Percentiles rank a stretch among this genome's conserved stretches.
These are phyloP conservation scores for Magallana ariakensis DNA, from an alignment of 1,140 invertebrate species.

Conservation along the genomic window DNA sequence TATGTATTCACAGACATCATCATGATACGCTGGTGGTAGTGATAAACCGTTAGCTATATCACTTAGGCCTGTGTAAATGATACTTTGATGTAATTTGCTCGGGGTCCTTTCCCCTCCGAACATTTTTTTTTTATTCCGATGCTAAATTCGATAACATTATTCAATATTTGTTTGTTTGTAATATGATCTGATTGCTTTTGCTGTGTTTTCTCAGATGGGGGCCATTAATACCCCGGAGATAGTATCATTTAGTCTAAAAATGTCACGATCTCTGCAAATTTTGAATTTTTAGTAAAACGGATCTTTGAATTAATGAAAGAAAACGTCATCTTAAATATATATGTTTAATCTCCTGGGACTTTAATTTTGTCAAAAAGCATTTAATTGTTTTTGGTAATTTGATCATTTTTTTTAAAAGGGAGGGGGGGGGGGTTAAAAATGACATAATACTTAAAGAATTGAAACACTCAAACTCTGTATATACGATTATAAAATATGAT, in stretches of 20 bases:
- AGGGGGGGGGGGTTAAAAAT: too few species aligned
- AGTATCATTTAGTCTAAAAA: neutral
- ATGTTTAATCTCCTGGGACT: too few species aligned
- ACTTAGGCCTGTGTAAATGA: neutral
- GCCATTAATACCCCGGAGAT: neutral
- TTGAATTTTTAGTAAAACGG: neutral
- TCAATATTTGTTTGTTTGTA: slow-evolving; percentile 37
- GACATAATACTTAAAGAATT: too few species aligned
- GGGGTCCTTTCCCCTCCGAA: neutral
- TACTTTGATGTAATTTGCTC: slow-evolving; percentile 13
- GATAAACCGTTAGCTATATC: neutral
- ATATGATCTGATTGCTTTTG: neutral
- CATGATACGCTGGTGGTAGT: neutral
- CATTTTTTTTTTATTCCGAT: neutral
- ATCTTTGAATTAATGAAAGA: too few species aligned
- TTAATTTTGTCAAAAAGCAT: too few species aligned
- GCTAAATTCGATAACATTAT: neutral
- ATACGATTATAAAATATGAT: too few species aligned
- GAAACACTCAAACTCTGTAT: too few species aligned
- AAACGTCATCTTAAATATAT: too few species aligned
- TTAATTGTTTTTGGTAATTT: too few species aligned
- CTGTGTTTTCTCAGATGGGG: slow-evolving; percentile 27
- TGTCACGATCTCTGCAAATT: neutral
- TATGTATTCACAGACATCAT: neutral
- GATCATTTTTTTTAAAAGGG: too few species aligned